These are phyloP conservation scores for Drosophila eohydei DNA, from an alignment of 2,888 invertebrate genomes.

Conservation along the genomic window DNA sequence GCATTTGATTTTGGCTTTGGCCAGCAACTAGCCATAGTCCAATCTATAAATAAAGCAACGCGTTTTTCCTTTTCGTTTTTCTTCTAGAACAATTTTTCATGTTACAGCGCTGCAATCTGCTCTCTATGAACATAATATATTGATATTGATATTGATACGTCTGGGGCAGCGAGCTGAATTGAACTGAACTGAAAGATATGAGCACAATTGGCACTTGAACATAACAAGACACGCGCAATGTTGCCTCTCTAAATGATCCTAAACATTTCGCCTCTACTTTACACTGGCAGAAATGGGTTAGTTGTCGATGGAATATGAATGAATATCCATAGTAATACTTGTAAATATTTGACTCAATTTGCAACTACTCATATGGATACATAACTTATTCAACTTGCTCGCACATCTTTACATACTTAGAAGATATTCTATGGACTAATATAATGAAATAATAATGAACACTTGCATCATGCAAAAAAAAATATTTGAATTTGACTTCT, in stretches of 20 bases:
- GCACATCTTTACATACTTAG: too few relatives aligned
- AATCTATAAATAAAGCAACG: slow-evolving; percentile 46
- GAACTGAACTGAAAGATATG: slow-evolving; percentile 8
- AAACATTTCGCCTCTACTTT: not conserved
- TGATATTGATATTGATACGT: slow-evolving; percentile 36
- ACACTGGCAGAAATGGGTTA: not conserved
- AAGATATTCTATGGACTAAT: too few relatives aligned
- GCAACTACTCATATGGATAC: too few relatives aligned
- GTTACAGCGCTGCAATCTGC: slow-evolving; percentile 25
- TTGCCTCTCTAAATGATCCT: not conserved
- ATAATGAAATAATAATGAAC: too few relatives aligned
- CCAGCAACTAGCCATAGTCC: slow-evolving; percentile 5
- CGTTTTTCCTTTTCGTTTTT: slow-evolving; percentile 1
- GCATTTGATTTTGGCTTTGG: slow-evolving; percentile 54
- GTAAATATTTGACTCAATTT: too few relatives aligned
- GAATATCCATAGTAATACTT: not conserved
- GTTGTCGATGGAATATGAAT: not conserved
- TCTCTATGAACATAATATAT: slow-evolving; percentile 26
- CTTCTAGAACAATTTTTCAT: slow-evolving; percentile 50
- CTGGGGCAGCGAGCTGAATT: slow-evolving; percentile 1
- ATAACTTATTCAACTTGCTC: too few relatives aligned
- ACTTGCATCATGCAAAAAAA: too few relatives aligned
- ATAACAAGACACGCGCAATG: slow-evolving; percentile 10
- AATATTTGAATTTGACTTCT: too few relatives aligned
- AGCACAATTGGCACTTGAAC: slow-evolving; percentile 23